Conservation (phyloP, 2,888 invertebrate species). For the Microdon myrmicae region DNA sequence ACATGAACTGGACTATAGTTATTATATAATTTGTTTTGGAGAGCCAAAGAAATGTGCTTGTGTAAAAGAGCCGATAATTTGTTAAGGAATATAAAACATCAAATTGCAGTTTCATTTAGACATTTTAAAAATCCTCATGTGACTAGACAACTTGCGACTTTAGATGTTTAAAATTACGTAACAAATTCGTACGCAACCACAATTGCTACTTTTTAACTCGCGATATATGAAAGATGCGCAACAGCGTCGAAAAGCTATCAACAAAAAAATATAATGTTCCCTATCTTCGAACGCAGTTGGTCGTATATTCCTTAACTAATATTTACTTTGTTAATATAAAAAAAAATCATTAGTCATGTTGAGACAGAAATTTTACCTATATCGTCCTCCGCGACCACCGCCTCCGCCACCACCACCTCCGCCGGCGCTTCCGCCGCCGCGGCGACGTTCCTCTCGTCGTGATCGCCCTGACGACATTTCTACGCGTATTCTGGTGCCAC, state of each 20-base stretch:
- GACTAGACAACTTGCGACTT: no score
- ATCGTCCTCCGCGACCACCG: conserved; percentile 59
- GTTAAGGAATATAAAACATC: no score
- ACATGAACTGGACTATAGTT: no score
- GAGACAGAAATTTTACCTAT: conserved; percentile 59
- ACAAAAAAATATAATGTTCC: conserved; percentile 15
- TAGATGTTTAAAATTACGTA: conserved; percentile 24
- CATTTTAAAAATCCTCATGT: no score
- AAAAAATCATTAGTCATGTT: conserved; percentile 6
- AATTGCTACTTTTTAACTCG: conserved; percentile 3
- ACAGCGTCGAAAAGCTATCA: conserved; percentile 8
- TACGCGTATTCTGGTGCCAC: conserved; percentile 88
- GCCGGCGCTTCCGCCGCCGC: conserved; percentile 62
- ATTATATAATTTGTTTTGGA: no score
- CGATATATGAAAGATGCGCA: not conserved
- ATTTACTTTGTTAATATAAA: conserved; percentile 33
- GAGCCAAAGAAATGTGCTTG: no score
- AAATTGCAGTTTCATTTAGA: no score
- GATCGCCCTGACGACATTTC: conserved; percentile 93
- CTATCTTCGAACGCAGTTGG: no score
- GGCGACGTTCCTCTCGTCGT: conserved; percentile 74
- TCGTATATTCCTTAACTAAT: no score
- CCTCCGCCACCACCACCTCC: conserved; percentile 59
- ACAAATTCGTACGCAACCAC: conserved; percentile 54
- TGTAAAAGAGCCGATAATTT: no score